Evolutionary conservation across 2,113 vertebrate species (phyloP).

Genomic region (Myrmecobius fasciatus): DNA sequence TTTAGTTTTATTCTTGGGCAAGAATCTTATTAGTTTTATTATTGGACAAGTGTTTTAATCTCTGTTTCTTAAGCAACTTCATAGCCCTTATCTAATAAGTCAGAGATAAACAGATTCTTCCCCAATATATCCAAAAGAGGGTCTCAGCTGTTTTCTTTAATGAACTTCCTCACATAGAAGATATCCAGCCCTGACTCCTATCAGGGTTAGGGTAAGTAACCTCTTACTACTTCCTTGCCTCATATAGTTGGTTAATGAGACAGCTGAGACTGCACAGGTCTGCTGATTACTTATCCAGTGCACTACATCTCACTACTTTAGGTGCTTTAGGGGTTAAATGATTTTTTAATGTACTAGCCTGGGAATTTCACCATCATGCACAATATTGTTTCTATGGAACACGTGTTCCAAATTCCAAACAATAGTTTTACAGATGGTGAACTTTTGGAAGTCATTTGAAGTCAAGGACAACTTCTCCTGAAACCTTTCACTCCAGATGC

Average conservation of each 20-base stretch:
- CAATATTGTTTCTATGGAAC: constrained; percentile 58
- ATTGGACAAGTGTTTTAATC: too few species aligned
- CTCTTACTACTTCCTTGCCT: too few species aligned
- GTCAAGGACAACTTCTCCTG: constrained; percentile 50
- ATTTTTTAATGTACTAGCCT: constrained; percentile 29
- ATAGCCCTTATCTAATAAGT: background rate
- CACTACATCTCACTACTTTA: constrained; percentile 18
- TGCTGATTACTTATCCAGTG: too few species aligned
- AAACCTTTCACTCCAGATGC: constrained; percentile 52
- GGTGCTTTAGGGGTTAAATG: constrained; percentile 28
- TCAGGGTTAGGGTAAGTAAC: too few species aligned
- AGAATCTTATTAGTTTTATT: background rate
- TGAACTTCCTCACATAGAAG: too few species aligned
- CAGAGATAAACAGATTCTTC: background rate
- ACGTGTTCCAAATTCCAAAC: constrained; percentile 37
- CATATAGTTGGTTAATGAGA: background rate
- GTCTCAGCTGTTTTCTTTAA: too few species aligned
- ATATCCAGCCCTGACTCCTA: too few species aligned
- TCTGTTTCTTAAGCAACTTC: background rate
- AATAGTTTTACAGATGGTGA: constrained; percentile 25
- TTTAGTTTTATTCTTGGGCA: background rate
- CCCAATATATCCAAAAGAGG: too few species aligned
- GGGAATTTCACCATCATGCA: constrained; percentile 30
- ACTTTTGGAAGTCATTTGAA: background rate
- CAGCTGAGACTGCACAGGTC: too few species aligned